A percentile compares a stretch with the other conserved stretches of the same genome.
These are phyloP conservation scores for Melitaea athalia DNA, from an alignment of 2,888 invertebrate species.

Conservation along the genomic window DNA sequence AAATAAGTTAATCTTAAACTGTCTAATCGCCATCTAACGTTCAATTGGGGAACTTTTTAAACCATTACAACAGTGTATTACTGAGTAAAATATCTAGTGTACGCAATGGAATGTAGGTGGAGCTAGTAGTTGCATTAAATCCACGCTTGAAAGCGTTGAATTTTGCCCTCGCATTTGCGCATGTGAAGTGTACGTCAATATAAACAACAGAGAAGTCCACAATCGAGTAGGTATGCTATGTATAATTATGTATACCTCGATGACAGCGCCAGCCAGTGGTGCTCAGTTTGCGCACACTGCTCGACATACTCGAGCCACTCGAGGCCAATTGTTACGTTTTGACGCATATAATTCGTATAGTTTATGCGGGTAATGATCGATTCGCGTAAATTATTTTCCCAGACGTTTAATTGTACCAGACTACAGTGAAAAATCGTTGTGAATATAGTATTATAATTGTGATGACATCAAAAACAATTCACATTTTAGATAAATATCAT, in stretches of 20 bases:
- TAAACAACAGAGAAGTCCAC: slow-evolving; percentile 67
- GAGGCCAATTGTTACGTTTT: slow-evolving; percentile 67
- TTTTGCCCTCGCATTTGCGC: slow-evolving; percentile 55
- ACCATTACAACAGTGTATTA: background rate
- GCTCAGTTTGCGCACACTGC: slow-evolving; percentile 68
- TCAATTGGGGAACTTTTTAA: background rate
- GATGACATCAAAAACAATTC: slow-evolving; percentile 56
- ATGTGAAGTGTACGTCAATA: slow-evolving; percentile 73
- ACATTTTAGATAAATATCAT: slow-evolving; percentile 54
- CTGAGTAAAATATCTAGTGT: slow-evolving; percentile 2
- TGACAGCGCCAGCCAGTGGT: slow-evolving; percentile 70
- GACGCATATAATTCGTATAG: slow-evolving; percentile 55
- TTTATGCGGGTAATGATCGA: slow-evolving; percentile 65
- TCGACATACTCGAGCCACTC: slow-evolving; percentile 69
- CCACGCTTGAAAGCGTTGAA: slow-evolving; percentile 49
- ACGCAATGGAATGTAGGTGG: slow-evolving; percentile 43
- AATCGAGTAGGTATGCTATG: slow-evolving; percentile 48
- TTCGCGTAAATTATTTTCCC: slow-evolving; percentile 55
- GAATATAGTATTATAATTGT: slow-evolving; percentile 48
- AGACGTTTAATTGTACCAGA: slow-evolving; percentile 47
- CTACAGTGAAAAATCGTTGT: slow-evolving; percentile 56
- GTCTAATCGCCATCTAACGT: background rate
- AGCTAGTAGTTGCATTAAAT: slow-evolving; percentile 41
- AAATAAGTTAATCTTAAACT: background rate
- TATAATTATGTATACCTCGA: slow-evolving; percentile 64